Conservation (phyloP, 1,140 invertebrate genomes). For the Leptinotarsa lineolata region DNA sequence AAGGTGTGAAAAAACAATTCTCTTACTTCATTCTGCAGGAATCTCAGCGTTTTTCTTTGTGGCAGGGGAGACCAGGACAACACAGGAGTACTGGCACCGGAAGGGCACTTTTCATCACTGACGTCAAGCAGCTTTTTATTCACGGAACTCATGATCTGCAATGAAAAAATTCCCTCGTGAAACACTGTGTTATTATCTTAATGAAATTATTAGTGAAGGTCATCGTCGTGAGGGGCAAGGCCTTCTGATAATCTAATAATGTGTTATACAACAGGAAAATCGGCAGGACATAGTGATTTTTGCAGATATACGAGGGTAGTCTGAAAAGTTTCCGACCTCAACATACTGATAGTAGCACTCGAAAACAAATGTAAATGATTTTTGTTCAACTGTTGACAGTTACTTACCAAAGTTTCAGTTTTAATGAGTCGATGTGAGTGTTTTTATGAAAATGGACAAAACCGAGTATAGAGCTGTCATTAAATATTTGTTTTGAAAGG, state of each 20-base stretch:
- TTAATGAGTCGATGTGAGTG: no score
- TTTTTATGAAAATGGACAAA: no score
- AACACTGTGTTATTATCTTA: background rate
- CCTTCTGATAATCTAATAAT: background rate
- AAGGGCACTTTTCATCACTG: constrained; percentile 6
- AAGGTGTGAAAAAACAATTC: background rate
- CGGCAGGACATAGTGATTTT: background rate
- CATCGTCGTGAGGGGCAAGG: background rate
- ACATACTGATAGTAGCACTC: no score
- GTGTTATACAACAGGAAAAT: background rate
- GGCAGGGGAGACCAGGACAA: constrained; percentile 46
- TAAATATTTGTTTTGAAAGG: no score
- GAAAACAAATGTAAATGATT: no score
- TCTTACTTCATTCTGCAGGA: constrained; percentile 32
- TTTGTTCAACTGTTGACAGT: no score
- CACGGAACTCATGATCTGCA: background rate
- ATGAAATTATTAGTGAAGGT: constrained; percentile 3
- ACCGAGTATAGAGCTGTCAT: no score
- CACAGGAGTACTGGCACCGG: constrained; percentile 31
- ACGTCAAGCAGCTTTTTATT: background rate
- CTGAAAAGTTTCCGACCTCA: no score
- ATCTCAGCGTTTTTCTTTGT: constrained; percentile 36
- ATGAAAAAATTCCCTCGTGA: background rate
- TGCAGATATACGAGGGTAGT: no score
- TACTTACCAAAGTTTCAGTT: no score